Evolutionary conservation across 2,888 invertebrate species (phyloP).

Genomic region (Lasius platythorax): DNA sequence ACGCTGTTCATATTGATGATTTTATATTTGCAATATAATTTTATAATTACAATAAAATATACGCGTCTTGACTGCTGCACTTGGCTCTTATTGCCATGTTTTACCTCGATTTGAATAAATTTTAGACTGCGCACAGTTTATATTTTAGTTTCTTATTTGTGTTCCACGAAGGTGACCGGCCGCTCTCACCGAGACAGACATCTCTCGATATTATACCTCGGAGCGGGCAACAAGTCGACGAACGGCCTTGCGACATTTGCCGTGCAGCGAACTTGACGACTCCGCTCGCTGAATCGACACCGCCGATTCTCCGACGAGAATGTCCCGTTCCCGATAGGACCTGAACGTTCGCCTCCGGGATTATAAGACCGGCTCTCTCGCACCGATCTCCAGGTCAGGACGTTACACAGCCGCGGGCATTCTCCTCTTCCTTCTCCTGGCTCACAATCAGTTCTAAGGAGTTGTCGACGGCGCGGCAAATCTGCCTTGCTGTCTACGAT

Average conservation of each 20-base stretch:
- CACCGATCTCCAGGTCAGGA: conserved; percentile 35
- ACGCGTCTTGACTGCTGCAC: no score
- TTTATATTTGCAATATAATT: no score
- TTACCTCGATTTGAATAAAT: background rate
- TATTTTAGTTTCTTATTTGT: background rate
- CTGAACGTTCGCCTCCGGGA: background rate
- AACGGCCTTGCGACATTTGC: conserved; percentile 81
- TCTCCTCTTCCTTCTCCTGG: conserved; percentile 34
- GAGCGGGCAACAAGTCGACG: conserved; percentile 72
- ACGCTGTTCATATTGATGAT: no score
- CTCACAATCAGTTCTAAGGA: background rate
- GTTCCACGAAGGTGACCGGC: background rate
- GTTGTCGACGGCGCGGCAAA: conserved; percentile 37
- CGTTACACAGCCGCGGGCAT: conserved; percentile 20
- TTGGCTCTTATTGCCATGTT: no score
- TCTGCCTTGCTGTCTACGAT: conserved; percentile 40
- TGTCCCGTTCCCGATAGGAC: conserved; percentile 32
- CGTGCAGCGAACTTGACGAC: conserved; percentile 50
- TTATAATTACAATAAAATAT: no score
- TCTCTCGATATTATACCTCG: conserved; percentile 43
- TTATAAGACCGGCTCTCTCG: conserved; percentile 34
- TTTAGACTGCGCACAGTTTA: background rate
- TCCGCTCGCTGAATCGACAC: conserved; percentile 31
- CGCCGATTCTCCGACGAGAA: conserved; percentile 36
- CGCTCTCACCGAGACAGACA: background rate